Evolutionary conservation across 2,113 vertebrate genomes (phyloP), one percentile per base, ranked within the genome.

Genomic region (Perca schrenkii): DNA sequence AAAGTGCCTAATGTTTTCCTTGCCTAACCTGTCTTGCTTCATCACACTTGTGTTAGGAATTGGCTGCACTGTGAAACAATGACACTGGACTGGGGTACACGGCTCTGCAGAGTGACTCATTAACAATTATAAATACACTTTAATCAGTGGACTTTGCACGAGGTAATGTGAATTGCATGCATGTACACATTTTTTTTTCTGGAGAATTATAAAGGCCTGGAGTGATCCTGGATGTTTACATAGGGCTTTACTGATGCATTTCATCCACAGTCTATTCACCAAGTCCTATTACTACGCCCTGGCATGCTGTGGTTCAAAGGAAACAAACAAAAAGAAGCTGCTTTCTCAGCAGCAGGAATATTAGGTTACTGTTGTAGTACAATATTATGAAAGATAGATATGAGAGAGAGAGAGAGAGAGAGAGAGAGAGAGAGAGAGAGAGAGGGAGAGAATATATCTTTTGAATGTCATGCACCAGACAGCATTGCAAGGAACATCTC

Each of bases 401-500:
- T n/a, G 68, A 70, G 47, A 57, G 40, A 80, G 34, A 79, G 63
- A 80, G 16, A 74, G 56, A 54, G 16, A 22, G 68, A 22, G 14
- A 62, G 31, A 67, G 2, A 40, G 40, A 40, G 8, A 43, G 40
- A 43, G 8, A 43, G 40, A 76, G 36, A 78, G 63, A 78, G 21
- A 72, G 62, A 34, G 28, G 62, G 25, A 79, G 25, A 74, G n/a
- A 68, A 86, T 78, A 52, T 79, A 85, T 80, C 74, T 62, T 89
- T 87, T 92, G 84, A 91, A 90, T 88, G 36, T 78, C 76, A 91
- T 17, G 74, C 57, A 77, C 50, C 80, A 84, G 25, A 88, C 86
- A 85, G 80, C 76, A 80, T 89, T 85, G 74, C 74, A 1, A 93
- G 85, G 82, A 87, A 90, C 79, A 92, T 90, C 78, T 85, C 78